Evolutionary conservation across 2,888 invertebrate species (phyloP), one percentile per base, ranked within the genome.

Genomic region (Fragum sueziense): DNA sequence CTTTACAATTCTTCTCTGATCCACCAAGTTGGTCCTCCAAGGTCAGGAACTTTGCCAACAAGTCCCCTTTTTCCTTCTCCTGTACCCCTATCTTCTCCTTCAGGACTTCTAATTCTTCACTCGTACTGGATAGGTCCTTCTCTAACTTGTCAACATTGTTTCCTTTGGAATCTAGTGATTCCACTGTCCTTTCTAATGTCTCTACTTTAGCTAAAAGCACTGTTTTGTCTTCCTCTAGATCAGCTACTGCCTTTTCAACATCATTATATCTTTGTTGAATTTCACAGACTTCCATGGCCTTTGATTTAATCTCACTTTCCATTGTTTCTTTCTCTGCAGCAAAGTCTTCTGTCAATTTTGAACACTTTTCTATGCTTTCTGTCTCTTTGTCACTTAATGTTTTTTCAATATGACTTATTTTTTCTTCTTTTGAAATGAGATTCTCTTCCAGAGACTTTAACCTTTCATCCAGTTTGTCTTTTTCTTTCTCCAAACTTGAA

Each of bases 61-160:
- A 74, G 57, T 89, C 88, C 41, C 76, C 78, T 73, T 89, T 88
- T 67, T 88, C 87, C 41, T 84, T 78, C 62, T 88, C 88, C 62
- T 88, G 83, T 14, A 78, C 79, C 2, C 79, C 80, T 27, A 84
- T 69, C 67, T 85, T 85, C 65, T 85, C 79, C 25, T 84, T 33
- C 29, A 87, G 72, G n/a, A 74, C 67, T 34, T 59, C 70, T 59
- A 80, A 78, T 59, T 88, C 83, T 41, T 69, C 51, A 33, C 57
- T 57, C n/a, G 83, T 33, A 14, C 68, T 52, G 27, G 65, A 75
- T 67, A 84, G 14, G 41, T 87, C 79, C 51, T 68, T 67, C 62
- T 83, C 73, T 22, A 78, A n/a, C 37, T 77, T 68, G n/a, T 34
- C 54, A 34, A 75, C 22, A 34, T 79, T 77, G 22, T 61, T 54